Base-by-base conservation (phyloP, 2,113 vertebrate species). In the Albula glossodonta region DNA sequence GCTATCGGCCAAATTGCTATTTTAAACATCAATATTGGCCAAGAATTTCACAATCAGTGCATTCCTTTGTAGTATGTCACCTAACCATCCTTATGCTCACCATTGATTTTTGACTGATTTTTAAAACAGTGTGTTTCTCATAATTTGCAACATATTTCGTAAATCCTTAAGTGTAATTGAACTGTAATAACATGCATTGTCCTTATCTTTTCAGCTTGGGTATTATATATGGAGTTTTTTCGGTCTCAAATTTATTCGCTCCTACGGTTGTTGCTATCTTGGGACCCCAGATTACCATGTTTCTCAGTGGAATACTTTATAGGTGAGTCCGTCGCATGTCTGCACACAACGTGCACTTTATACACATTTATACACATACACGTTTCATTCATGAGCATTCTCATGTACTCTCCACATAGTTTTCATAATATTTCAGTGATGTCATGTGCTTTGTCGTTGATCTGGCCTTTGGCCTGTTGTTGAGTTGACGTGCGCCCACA, bases 151-250 rank as follows among this genome's bases (percentile, higher is more conserved):
- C 70, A 74, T 9, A 10, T 74, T 74, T 74, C 0, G 31, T 41
- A 74, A 74, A n/a, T 57, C 51, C 74, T 78, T 84, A 7, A 57
- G 49, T 53, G 25, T 82, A 48, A 78, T 60, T 78, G 78, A 7
- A 57, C 22, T 53, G 51, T 82, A 48, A 78, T 60, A 56, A 70
- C 52, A 49, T 74, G 11, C 80, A n/a, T 48, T 31, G 84, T 53
- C 0, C 1, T 83, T 82, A 19, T 81, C 53, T 87, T 90, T 70
- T 25, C 91, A 99, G 98, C 92, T 96, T 99, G 91, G 97, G 97
- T 2, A 96, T 99, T 91, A 99, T 99, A 93, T 99, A 99, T 91
- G 97, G 97, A 79, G 96, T 99, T 51, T 98, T 99, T 90, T 99
- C 98, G 0, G 96, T 98, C 81, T 97, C 97, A 51, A 99, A 99